Conservation (phyloP, 2,888 invertebrate species). For the Rhopalosiphum nymphaeae region DNA sequence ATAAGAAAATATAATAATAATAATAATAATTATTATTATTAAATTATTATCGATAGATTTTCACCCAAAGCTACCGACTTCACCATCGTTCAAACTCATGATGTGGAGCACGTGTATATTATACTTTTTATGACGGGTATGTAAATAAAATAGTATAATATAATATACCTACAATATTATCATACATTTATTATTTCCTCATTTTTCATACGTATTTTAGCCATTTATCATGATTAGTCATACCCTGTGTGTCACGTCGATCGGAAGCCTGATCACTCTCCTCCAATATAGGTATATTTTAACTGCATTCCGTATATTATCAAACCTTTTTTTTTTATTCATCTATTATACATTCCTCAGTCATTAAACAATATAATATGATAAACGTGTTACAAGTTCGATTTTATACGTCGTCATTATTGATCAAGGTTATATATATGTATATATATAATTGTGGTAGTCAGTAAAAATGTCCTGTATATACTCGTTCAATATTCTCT, state of each 20-base stretch:
- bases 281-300: not conserved
- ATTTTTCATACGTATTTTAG: not conserved
- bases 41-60: not conserved
- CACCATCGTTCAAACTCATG: not conserved
- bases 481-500: not conserved
- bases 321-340: not conserved
- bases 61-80: not conserved
- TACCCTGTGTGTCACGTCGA: not conserved
- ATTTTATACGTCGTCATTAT: not conserved
- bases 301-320: not conserved
- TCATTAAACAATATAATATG: not conserved
- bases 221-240: not conserved
- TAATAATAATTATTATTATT: too few relatives aligned
- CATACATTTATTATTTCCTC: not conserved
- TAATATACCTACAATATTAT: not conserved
- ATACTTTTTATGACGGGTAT: not conserved
- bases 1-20: not conserved
- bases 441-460: not conserved
- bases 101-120: not conserved
- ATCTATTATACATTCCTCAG: not conserved
- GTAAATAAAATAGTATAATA: not conserved
- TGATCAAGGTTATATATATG: not conserved
- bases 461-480: not conserved
- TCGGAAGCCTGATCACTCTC: not conserved
- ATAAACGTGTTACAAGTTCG: not conserved